Evolutionary conservation across 2,888 invertebrate genomes (phyloP).

Genomic region (Synanthedon vespiformis): DNA sequence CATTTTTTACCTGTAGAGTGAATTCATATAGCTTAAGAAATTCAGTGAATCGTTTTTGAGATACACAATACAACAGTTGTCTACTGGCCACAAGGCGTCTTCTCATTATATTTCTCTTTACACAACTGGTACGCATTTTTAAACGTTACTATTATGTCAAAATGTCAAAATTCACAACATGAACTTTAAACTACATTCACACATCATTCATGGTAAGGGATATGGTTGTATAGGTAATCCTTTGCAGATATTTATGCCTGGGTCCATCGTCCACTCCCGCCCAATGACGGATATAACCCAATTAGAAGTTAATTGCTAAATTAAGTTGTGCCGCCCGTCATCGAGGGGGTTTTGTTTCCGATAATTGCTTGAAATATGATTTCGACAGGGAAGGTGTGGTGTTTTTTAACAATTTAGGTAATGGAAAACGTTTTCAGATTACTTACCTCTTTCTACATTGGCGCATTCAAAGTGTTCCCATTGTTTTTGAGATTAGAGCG

Average conservation of each 20-base stretch:
- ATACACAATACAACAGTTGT: too few relatives aligned
- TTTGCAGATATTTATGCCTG: neutral
- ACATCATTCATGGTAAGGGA: too few relatives aligned
- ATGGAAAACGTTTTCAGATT: conserved; percentile 6
- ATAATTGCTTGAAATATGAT: conserved; percentile 53
- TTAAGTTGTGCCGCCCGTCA: conserved; percentile 52
- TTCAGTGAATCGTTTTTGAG: too few relatives aligned
- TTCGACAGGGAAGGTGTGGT: conserved; percentile 44
- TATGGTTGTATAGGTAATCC: neutral
- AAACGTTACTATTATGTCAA: too few relatives aligned
- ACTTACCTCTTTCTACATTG: neutral
- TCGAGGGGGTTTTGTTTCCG: conserved; percentile 40
- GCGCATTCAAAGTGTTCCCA: neutral
- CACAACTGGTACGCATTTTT: too few relatives aligned
- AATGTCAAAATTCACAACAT: too few relatives aligned
- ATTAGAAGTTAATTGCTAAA: conserved; percentile 65
- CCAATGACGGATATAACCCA: conserved; percentile 62
- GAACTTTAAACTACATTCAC: too few relatives aligned
- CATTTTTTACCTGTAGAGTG: too few relatives aligned
- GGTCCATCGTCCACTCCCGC: conserved; percentile 14
- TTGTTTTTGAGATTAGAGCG: neutral
- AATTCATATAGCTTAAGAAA: too few relatives aligned
- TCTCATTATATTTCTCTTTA: too few relatives aligned
- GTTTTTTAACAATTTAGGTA: conserved; percentile 42
- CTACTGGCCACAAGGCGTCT: too few relatives aligned